These are phyloP conservation scores for Hyla sarda DNA, from an alignment of 2,113 vertebrate species.

Conservation along the genomic window DNA sequence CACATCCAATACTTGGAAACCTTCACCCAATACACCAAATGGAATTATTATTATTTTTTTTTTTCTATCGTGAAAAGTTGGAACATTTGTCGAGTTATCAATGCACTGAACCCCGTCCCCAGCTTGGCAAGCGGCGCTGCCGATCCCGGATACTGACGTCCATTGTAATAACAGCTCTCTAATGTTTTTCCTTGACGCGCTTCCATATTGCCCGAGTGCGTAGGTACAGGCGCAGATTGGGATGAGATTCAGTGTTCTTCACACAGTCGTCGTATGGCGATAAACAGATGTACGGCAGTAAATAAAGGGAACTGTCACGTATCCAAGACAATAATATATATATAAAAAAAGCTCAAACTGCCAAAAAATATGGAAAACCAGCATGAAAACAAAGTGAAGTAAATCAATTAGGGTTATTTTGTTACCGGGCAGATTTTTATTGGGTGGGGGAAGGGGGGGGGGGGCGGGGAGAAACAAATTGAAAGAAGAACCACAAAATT, in stretches of 20 bases:
- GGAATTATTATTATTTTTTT: slow-evolving; percentile 3
- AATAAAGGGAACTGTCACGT: slow-evolving; percentile 29
- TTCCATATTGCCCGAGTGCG: slow-evolving; percentile 33
- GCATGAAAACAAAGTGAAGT: slow-evolving; percentile 18
- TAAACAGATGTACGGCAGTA: slow-evolving; percentile 43
- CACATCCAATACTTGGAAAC: slow-evolving; percentile 11
- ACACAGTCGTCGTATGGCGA: slow-evolving; percentile 29
- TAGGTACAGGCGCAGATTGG: slow-evolving; percentile 30
- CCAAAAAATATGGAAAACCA: slow-evolving; percentile 18
- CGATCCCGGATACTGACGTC: neutral
- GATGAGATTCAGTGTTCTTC: slow-evolving; percentile 19
- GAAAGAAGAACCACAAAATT: no score
- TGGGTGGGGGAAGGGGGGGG: no score
- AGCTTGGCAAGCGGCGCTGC: neutral
- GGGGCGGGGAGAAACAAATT: no score
- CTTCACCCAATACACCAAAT: neutral
- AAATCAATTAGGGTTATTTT: neutral
- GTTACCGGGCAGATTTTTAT: neutral
- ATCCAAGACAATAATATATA: slow-evolving; percentile 38
- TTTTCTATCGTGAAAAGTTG: neutral
- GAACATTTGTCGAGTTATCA: slow-evolving; percentile 33
- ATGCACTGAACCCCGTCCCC: neutral
- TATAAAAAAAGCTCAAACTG: slow-evolving; percentile 23
- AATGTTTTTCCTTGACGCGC: slow-evolving; percentile 15
- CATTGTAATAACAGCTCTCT: slow-evolving; percentile 21